These are phyloP conservation scores for Grantiella picta DNA, from an alignment of 2,113 vertebrate species.

Conservation along the genomic window DNA sequence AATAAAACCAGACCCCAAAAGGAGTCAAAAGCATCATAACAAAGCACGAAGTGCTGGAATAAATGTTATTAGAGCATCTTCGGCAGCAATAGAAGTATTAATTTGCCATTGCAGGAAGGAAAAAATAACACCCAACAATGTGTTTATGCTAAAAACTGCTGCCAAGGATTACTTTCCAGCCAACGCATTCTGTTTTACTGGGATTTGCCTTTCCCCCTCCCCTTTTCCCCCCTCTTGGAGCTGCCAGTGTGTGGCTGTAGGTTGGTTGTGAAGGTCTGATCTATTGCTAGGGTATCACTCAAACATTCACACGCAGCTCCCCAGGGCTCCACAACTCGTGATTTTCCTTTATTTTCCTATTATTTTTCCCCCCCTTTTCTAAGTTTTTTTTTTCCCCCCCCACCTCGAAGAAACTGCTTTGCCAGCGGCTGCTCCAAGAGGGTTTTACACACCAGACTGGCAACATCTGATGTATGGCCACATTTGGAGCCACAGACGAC, in stretches of 20 bases:
- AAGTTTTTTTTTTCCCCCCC: no score
- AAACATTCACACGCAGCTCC: neutral
- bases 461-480: constrained; percentile 47
- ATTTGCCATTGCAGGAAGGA: constrained; percentile 24
- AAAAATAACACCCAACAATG: neutral
- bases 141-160: neutral
- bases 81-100: constrained; percentile 48
- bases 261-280: neutral
- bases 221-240: neutral
- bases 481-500: constrained; percentile 46
- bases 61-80: constrained; percentile 60
- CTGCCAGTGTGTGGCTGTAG: neutral
- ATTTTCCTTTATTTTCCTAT: neutral
- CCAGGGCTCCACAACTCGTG: neutral
- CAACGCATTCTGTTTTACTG: neutral
- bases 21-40: constrained; percentile 2
- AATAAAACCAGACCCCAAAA: neutral
- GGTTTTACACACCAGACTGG: neutral
- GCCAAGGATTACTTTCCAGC: constrained; percentile 5
- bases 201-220: neutral
- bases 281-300: neutral
- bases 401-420: neutral
- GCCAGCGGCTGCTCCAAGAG: neutral
- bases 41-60: constrained; percentile 24
- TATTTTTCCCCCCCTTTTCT: accelerated